phyloP scores from a whole-genome alignment of 2,797 vertebrate species.

The Neopelma chrysocephalum region DNA sequence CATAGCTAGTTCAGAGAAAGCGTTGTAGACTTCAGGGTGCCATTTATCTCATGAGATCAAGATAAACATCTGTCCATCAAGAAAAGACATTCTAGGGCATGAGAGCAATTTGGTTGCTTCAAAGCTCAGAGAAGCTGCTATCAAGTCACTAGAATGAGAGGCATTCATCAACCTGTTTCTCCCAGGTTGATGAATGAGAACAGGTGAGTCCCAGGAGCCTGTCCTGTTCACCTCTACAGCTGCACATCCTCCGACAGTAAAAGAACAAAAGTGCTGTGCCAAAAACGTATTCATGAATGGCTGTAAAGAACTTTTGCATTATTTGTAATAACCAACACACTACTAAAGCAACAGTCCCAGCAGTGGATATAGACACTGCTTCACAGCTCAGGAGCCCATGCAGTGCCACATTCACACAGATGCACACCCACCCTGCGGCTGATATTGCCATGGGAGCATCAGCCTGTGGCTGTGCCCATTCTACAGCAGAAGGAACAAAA shows the following conservation, averaged over 20 bases:
- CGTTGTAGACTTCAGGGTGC: not conserved
- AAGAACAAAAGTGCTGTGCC: not conserved
- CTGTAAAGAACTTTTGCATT: not conserved
- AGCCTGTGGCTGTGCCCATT: not conserved
- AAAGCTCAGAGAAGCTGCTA: not conserved
- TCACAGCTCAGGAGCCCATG: fast-evolving
- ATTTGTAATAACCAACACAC: not conserved
- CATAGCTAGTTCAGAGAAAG: not conserved
- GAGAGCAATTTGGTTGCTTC: not conserved
- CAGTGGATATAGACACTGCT: not conserved
- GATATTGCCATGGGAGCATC: fast-evolving
- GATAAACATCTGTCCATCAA: not conserved
- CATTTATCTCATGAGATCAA: not conserved
- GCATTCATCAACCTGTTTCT: too few relatives aligned
- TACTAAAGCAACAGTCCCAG: not conserved
- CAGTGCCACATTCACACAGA: fast-evolving
- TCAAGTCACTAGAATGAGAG: not conserved
- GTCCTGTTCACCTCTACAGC: not conserved
- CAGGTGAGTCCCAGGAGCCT: not conserved
- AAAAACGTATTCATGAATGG: not conserved
- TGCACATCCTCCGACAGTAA: not conserved
- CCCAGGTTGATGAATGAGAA: not conserved
- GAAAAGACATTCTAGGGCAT: not conserved
- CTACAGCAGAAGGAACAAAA: not conserved
- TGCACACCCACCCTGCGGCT: not conserved